These are phyloP conservation scores for Hyla sarda DNA, from an alignment of 2,113 vertebrate species.

Conservation along the genomic window DNA sequence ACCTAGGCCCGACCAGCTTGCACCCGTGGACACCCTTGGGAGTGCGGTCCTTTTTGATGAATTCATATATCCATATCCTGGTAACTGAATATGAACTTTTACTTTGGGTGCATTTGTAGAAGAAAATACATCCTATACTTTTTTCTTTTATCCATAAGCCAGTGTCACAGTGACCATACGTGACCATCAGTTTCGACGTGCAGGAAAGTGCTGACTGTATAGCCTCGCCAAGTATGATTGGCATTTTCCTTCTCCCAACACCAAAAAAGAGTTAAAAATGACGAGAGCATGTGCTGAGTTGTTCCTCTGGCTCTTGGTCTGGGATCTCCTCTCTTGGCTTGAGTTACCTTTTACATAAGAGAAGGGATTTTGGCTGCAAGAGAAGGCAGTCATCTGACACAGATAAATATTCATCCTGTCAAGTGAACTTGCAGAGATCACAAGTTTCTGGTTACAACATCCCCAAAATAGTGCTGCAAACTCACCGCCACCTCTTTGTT, in stretches of 20 bases:
- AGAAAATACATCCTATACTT: too few species aligned
- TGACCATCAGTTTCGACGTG: too few species aligned
- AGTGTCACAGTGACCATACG: too few species aligned
- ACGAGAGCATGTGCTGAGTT: slow-evolving; percentile 34
- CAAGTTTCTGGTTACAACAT: slow-evolving; percentile 73
- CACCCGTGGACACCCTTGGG: too few species aligned
- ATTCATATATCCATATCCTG: too few species aligned
- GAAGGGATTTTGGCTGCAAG: slow-evolving; percentile 66
- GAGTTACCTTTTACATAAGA: slow-evolving; percentile 68
- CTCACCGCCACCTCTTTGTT: slow-evolving; percentile 68
- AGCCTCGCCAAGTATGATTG: background rate
- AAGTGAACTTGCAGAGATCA: slow-evolving; percentile 70
- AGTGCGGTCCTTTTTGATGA: too few species aligned
- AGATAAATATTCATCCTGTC: slow-evolving; percentile 69
- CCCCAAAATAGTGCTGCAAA: slow-evolving; percentile 69
- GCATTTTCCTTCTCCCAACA: background rate
- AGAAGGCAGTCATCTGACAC: slow-evolving; percentile 68
- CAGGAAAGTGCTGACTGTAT: background rate
- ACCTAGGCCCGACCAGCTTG: too few species aligned
- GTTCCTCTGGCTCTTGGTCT: slow-evolving; percentile 35
- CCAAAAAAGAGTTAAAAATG: slow-evolving; percentile 22
- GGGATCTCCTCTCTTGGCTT: slow-evolving; percentile 61
- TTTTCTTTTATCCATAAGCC: too few species aligned
- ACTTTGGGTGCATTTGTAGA: too few species aligned
- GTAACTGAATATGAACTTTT: too few species aligned